Base-by-base conservation (phyloP, 92 coral and sea anemone species). In the Zoanthus sociatus region DNA sequence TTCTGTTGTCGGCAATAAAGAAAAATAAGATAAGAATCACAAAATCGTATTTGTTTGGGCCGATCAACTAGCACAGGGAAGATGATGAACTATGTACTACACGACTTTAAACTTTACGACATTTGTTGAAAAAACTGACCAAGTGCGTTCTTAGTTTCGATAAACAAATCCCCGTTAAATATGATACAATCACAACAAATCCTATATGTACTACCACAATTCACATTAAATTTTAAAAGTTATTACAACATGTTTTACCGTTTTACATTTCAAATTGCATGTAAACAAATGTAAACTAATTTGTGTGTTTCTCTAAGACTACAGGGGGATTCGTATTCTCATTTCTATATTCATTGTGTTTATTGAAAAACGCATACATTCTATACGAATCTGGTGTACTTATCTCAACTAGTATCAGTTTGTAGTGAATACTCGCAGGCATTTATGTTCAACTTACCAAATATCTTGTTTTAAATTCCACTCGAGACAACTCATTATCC, bases 21-120 rank as follows among this genome's bases (percentile, higher is more conserved):
- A 60, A 46, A 31, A 64, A 17, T 42, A 66, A 76, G 85, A 64
- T 78, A 20, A 46, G 13, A 45, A 54, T 78, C 42, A 61, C 54
- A 16, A n/a, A 21, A 58, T 42, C 84, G 31, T 32, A 77, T 21
- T 16, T 9, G 30, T 58, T 78, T 47, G 31, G 16, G 42, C n/a
- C n/a, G n/a, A 63, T 44, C 26, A 77, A 79, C 73, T 45, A 51
- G 20, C 56, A 64, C 32, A 61, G 8, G n/a, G 12, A 79, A 60
- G 13, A 12, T 17, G 55, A 31, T 21, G 14, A 26, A 60, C 69
- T 9, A 5, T 17, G 26, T 63, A 63, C 69, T 18, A 3, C 7
- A 50, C 55, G 12, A 50, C 9, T 3, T 26, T 26, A 26, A 26
- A 26, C 26, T 26, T 26, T 50, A 9, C 55, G 7, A 50, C 31